Evolutionary conservation across 1,140 invertebrate species (phyloP).

Genomic region (Parasteatoda tepidariorum): DNA sequence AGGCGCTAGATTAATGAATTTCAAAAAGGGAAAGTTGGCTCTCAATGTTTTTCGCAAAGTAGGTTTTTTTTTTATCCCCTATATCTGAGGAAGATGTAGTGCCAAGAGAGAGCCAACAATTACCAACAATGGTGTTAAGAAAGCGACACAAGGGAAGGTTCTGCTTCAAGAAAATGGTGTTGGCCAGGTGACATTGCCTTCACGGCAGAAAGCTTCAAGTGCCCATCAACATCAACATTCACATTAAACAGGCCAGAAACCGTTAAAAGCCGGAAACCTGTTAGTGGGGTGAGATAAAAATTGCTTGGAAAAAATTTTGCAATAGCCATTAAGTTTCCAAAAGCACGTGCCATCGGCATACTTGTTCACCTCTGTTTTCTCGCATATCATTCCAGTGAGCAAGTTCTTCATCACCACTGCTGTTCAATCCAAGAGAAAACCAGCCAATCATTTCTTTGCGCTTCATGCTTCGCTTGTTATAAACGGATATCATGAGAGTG

Average conservation of each 20-base stretch:
- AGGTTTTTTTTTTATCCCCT: neutral
- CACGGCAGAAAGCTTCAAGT: slow-evolving; percentile 48
- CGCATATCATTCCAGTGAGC: slow-evolving; percentile 94
- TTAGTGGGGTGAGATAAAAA: slow-evolving; percentile 46
- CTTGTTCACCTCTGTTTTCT: slow-evolving; percentile 77
- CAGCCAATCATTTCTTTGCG: slow-evolving; percentile 96
- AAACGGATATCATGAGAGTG: slow-evolving; percentile 92
- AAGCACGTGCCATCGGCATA: slow-evolving; percentile 81
- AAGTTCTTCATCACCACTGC: slow-evolving; percentile 90
- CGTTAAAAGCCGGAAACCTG: slow-evolving; percentile 44
- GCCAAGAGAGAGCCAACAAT: slow-evolving; percentile 34
- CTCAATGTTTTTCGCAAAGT: neutral
- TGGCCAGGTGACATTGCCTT: slow-evolving; percentile 43
- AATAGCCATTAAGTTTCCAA: slow-evolving; percentile 67
- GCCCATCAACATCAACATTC: slow-evolving; percentile 52
- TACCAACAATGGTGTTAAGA: slow-evolving; percentile 27
- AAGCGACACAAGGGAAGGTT: slow-evolving; percentile 43
- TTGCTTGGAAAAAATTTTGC: neutral
- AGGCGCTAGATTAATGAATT: neutral
- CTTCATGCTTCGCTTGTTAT: slow-evolving; percentile 91
- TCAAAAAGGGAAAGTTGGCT: neutral
- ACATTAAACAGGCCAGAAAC: slow-evolving; percentile 45
- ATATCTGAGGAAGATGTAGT: slow-evolving; percentile 10
- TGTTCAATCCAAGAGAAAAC: slow-evolving; percentile 91
- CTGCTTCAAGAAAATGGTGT: slow-evolving; percentile 38